A percentile compares a stretch with the other conserved stretches of the same genome.
phyloP scores from a whole-genome alignment of 2,797 vertebrate species.

The Mormyrops boulengeri region DNA sequence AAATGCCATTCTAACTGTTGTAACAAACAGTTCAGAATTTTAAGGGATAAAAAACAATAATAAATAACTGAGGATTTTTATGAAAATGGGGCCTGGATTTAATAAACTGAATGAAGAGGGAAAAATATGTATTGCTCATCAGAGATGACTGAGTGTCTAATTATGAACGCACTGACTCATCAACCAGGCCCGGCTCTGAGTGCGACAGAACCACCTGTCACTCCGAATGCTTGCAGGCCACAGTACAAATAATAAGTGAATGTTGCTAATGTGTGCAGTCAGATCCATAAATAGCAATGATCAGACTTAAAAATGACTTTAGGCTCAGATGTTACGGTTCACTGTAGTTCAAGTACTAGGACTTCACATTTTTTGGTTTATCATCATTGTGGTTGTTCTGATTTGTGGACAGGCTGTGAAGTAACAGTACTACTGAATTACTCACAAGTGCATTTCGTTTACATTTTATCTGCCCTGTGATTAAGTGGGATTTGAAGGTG shows the following conservation, averaged over 20 bases:
- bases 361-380: not conserved
- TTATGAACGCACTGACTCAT: conserved; percentile 13
- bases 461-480: not conserved
- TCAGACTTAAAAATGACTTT: not conserved
- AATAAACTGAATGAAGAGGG: not conserved
- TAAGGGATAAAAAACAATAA: not conserved
- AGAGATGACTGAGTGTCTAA: conserved; percentile 8
- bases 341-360: not conserved
- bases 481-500: not conserved
- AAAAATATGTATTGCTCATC: not conserved
- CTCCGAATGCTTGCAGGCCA: not conserved
- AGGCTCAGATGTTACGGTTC: not conserved
- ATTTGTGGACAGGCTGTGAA: not conserved
- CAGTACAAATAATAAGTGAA: not conserved
- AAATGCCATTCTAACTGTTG: not conserved
- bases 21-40: not conserved
- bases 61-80: not conserved
- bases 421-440: not conserved
- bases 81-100: not conserved
- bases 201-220: not conserved
- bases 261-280: not conserved
- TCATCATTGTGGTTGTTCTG: not conserved
- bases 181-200: not conserved
- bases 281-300: not conserved
- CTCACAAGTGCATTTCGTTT: not conserved